These are phyloP conservation scores for Poeciliopsis turneri DNA, from an alignment of 2,797 vertebrate species.

Conservation along the genomic window DNA sequence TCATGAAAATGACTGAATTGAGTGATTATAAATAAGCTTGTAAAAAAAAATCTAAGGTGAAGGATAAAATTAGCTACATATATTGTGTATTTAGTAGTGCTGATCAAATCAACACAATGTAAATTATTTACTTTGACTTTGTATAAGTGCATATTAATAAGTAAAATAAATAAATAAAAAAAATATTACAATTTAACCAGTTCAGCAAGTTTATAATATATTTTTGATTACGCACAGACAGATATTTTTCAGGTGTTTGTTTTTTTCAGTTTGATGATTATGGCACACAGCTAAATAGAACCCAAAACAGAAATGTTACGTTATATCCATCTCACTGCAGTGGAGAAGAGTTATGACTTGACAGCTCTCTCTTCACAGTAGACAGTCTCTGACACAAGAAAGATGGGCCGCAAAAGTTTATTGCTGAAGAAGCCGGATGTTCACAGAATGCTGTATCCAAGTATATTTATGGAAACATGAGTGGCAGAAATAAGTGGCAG, in stretches of 20 bases:
- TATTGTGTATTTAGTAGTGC: too few relatives aligned
- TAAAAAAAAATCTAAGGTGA: too few relatives aligned
- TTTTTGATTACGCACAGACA: neutral
- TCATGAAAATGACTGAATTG: neutral
- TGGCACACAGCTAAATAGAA: neutral
- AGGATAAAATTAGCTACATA: too few relatives aligned
- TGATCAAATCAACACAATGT: too few relatives aligned
- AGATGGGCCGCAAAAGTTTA: neutral
- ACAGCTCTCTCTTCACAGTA: neutral
- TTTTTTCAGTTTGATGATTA: neutral
- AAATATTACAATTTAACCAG: neutral
- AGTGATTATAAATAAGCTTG: neutral
- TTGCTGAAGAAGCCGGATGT: too few relatives aligned
- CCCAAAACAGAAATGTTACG: neutral
- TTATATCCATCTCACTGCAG: neutral
- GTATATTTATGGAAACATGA: neutral
- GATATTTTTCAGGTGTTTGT: neutral
- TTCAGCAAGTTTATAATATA: neutral
- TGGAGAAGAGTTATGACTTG: neutral
- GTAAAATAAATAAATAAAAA: neutral
- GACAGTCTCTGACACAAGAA: neutral
- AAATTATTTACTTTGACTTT: neutral
- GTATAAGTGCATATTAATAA: neutral
- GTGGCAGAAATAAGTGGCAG: neutral
- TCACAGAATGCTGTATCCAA: neutral